These are phyloP conservation scores for Phyto melanocephala DNA, from an alignment of 2,888 invertebrate genomes.

Conservation along the genomic window DNA sequence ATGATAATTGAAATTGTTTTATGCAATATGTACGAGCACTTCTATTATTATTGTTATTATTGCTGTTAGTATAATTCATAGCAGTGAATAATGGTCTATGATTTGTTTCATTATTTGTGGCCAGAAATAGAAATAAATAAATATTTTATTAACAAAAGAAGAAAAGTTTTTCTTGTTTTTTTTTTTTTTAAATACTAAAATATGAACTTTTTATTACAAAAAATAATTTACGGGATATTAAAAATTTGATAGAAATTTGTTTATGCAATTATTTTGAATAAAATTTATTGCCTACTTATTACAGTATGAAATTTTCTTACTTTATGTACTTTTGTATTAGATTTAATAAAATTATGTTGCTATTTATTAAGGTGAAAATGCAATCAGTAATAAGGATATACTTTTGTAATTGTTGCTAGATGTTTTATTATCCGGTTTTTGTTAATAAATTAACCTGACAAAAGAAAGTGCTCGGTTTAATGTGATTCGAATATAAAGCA, in stretches of 20 bases:
- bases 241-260: neutral
- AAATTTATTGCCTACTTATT: neutral
- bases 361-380: no score
- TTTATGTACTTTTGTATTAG: no score
- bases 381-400: no score
- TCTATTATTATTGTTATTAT: slow-evolving; percentile 2
- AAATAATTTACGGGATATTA: neutral
- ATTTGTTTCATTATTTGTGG: slow-evolving; percentile 35
- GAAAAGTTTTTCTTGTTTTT: no score
- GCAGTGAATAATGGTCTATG: slow-evolving; percentile 33
- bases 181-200: neutral
- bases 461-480: no score
- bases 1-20: slow-evolving; percentile 51
- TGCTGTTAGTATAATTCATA: slow-evolving; percentile 16
- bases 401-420: no score
- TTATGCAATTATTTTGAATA: neutral
- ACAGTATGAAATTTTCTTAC: neutral
- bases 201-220: neutral
- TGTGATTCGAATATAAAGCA: no score
- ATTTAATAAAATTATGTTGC: no score
- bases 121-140: slow-evolving; percentile 3
- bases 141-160: slow-evolving; percentile 36
- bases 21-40: slow-evolving; percentile 33
- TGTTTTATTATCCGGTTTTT: no score
- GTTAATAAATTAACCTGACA: no score